These are phyloP conservation scores for Herpailurus yagouaroundi DNA, from an alignment of 2,113 vertebrate species.

Conservation along the genomic window DNA sequence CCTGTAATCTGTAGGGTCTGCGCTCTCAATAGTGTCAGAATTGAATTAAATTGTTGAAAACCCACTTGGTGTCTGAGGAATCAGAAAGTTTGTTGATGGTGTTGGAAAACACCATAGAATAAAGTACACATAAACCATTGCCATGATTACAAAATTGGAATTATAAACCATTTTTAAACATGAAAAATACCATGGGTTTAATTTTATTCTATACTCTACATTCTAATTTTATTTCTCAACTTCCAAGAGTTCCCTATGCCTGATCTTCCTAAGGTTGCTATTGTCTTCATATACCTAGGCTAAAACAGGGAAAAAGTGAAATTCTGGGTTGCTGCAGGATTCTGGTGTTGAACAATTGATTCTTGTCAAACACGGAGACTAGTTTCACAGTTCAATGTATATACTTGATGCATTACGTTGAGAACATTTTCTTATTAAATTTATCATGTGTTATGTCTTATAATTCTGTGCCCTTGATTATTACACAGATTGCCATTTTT, in stretches of 20 bases:
- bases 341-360: background rate
- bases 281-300: background rate
- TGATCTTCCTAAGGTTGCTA: background rate
- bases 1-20: background rate
- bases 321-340: background rate
- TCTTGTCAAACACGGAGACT: background rate
- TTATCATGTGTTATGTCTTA: background rate
- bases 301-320: background rate
- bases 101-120: background rate
- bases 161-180: background rate
- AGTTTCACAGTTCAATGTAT: background rate
- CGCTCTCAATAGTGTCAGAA: background rate
- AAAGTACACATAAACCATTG: background rate
- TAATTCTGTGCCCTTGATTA: background rate
- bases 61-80: background rate
- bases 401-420: background rate
- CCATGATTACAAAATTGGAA: background rate
- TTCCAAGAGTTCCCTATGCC: background rate
- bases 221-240: background rate
- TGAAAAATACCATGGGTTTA: background rate
- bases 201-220: background rate
- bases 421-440: background rate
- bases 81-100: background rate
- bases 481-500: background rate
- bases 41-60: background rate